Evolutionary conservation across 2,797 vertebrate species (phyloP), one percentile per base, ranked within the genome.

Genomic region (Buphagus erythrorhynchus): DNA sequence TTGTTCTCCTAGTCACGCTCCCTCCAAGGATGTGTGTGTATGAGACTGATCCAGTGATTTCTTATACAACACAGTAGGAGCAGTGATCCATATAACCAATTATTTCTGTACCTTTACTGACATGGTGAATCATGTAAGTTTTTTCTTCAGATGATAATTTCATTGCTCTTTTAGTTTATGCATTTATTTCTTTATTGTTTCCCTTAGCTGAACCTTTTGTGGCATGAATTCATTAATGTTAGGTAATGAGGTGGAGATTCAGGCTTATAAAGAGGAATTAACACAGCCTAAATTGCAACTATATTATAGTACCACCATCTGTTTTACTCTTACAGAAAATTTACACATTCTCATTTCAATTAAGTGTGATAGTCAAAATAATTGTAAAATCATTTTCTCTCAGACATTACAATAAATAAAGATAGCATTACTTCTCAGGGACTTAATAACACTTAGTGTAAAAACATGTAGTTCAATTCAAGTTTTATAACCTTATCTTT

Each of bases 221-320:
- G 95, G 54, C 74, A 88, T 90, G 90, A 95, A 92, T 92, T 97
- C 96, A 97, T 97, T 97, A 97, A 96, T 93, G 89, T 61, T 78
- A 97, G 79, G 90, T 96, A 98, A 97, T 96, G 90, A 97, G 67
- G 91, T 97, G 87, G 85, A 96, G 89, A 95, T 96, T 90, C 81
- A 95, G 93, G 83, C 58, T 96, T 97, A 74, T 95, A 95, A 95
- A 94, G 91, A 94, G 76, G 63, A 97, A 97, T 96, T 97, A 97
- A 91, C 86, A 93, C 63, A 87, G 63, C 54, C 62, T 87, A 90
- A 83, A 77, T 94, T 95, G 80, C 83, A 96, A 75, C 90, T 93
- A 72, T 88, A 85, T 95, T 85, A 87, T 66, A 91, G 71, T 91
- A 91, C 45, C 65, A 93, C 78, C 54, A 83, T 97, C 95, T 97